Evolutionary conservation across 2,888 invertebrate genomes (phyloP).

Genomic region (Cataglyphis livida): DNA sequence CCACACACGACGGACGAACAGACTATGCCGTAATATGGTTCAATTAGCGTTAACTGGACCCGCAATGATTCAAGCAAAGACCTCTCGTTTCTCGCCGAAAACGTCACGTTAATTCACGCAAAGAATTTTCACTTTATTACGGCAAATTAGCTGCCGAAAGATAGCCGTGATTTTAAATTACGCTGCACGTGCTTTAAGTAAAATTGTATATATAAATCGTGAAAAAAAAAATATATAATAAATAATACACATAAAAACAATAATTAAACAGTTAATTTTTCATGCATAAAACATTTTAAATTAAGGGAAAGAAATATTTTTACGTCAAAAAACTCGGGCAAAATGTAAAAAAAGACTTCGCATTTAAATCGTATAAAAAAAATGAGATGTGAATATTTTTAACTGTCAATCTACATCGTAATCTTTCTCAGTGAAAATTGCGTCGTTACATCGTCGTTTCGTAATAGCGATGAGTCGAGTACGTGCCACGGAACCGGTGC

Average conservation of each 20-base stretch:
- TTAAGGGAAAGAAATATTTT: slow-evolving; percentile 16
- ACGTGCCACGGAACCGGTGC: slow-evolving; percentile 31
- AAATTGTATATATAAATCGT: neutral
- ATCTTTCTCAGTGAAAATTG: neutral
- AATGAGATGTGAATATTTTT: slow-evolving; percentile 17
- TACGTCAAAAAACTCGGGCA: neutral
- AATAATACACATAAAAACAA: neutral
- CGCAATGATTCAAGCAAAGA: slow-evolving; percentile 44
- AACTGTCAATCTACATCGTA: neutral
- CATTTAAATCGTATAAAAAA: neutral
- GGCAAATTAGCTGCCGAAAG: slow-evolving; percentile 22
- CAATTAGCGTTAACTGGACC: slow-evolving; percentile 63
- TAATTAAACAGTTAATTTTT: neutral
- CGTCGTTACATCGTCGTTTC: neutral
- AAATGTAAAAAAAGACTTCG: neutral
- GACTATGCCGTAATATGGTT: slow-evolving; percentile 31
- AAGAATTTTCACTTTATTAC: slow-evolving; percentile 34
- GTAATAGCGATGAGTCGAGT: neutral
- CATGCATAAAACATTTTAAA: neutral
- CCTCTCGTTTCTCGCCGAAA: slow-evolving; percentile 31
- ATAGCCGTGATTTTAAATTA: slow-evolving; percentile 10
- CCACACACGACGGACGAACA: slow-evolving; percentile 59
- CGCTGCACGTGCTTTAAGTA: neutral
- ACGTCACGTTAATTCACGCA: slow-evolving; percentile 19
- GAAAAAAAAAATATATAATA: neutral